Evolutionary conservation across 2,797 vertebrate genomes (phyloP), one percentile per base, ranked within the genome.

Genomic region (Acrossocheilus wenchowensis): DNA sequence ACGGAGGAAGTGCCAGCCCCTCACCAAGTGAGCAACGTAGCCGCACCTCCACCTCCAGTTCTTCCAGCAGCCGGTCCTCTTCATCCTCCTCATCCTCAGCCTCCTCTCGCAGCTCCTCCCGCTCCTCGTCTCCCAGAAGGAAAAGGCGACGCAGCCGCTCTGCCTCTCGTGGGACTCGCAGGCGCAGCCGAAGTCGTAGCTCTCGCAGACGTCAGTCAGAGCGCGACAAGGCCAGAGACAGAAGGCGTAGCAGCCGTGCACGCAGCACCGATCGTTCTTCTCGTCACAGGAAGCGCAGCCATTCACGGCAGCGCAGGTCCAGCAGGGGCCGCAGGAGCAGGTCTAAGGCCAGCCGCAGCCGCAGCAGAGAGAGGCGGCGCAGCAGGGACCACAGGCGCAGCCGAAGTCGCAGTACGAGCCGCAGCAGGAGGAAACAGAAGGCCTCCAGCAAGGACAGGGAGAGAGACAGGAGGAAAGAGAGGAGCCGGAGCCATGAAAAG

Each of bases 81-180:
- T 98, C 97, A 0, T 99, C 97, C 3, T 98, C 97, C 36, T 97
- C 95, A 15, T 98, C 98, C 89, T 97, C 98, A 39, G 95, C 94
- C 34, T 98, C 97, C 48, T 98, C 97, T 80, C 96, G 94, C 85
- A 97, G 97, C 87, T 98, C 98, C 83, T 98, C 97, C 0, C 96
- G 92, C 86, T 98, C 97, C 73, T 98, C 97, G 83, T 98, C 97
- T 74, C 97, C 97, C 26, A 96, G 95, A 89, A 96, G 97, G 92
- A 99, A 98, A 83, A 96, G 97, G 82, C 96, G 97, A 87, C 97
- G 95, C 86, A 98, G 97, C 78, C 96, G 96, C 81, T 98, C 98
- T 0, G 96, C 96, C 0, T 95, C 97, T 8, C 93, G 92, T 87
- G 98, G 97, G 91, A 92, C 93, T 11, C 93, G 95, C 12, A 97